phyloP scores from a whole-genome alignment of 2,113 vertebrate species.

The Elachura formosa region DNA sequence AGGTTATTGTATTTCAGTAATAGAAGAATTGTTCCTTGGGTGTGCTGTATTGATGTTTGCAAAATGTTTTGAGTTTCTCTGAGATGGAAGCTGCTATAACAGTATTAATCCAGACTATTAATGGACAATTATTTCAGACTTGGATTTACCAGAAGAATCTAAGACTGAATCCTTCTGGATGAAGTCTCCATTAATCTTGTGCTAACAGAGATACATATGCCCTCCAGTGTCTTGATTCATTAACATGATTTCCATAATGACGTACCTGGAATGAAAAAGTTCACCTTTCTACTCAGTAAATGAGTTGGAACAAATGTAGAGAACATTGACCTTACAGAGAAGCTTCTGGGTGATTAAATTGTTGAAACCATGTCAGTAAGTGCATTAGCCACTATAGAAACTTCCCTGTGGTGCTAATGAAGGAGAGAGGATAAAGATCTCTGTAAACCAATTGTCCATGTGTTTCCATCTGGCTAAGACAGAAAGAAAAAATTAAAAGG shows the following conservation, averaged over 20 bases:
- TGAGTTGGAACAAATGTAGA: constrained; percentile 60
- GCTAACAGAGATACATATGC: constrained; percentile 49
- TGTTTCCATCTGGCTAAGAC: constrained; percentile 38
- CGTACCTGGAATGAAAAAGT: constrained; percentile 59
- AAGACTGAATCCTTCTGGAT: constrained; percentile 3
- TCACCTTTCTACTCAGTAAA: constrained; percentile 59
- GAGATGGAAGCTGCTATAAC: background rate
- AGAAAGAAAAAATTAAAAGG: constrained; percentile 34
- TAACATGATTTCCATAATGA: constrained; percentile 59
- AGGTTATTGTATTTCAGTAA: background rate
- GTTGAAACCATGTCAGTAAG: constrained; percentile 61
- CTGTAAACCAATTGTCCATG: constrained; percentile 57
- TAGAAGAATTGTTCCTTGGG: background rate
- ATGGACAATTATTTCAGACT: background rate
- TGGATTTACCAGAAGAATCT: constrained; percentile 1
- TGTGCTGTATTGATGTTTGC: background rate
- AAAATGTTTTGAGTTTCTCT: background rate
- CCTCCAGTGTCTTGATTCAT: constrained; percentile 53
- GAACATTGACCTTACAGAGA: constrained; percentile 60
- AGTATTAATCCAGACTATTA: background rate
- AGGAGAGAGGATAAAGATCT: constrained; percentile 51
- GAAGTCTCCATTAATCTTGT: constrained; percentile 50
- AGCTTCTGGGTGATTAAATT: constrained; percentile 53
- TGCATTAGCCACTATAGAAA: constrained; percentile 55
- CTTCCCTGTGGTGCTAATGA: constrained; percentile 52